A percentile compares a stretch with the other conserved stretches of the same genome.
phyloP scores from a whole-genome alignment of 2,113 vertebrate genomes.

The Phocoena sinus region DNA sequence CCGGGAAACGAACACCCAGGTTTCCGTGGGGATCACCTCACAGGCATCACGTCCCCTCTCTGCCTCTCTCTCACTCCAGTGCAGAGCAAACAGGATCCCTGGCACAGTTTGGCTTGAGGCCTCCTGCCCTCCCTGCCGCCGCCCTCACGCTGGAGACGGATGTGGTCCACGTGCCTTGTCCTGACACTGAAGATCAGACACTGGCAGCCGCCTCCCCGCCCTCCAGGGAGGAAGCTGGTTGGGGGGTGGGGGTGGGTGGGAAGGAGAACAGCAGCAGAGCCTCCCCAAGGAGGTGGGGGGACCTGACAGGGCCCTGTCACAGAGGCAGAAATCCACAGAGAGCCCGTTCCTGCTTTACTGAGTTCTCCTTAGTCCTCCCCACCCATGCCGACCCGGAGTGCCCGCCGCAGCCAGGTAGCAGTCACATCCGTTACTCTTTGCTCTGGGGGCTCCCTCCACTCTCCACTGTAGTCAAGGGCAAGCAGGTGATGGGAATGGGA shows the following conservation, averaged over 20 bases:
- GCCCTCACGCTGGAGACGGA: not conserved
- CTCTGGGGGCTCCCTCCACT: not conserved
- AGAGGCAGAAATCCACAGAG: not conserved
- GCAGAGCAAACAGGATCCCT: not conserved
- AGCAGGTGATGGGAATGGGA: not conserved
- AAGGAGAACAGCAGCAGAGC: not conserved
- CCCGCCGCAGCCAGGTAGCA: not conserved
- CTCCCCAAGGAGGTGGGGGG: not conserved
- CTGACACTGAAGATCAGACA: not conserved
- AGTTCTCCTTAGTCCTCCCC: not conserved
- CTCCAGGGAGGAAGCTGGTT: not conserved
- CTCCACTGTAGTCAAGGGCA: not conserved
- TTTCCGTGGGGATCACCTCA: not conserved
- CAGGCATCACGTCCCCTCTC: rapidly evolving
- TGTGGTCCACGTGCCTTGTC: not conserved
- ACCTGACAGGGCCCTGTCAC: not conserved
- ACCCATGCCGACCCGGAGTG: not conserved
- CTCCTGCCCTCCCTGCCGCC: not conserved
- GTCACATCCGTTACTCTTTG: not conserved
- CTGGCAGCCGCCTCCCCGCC: not conserved
- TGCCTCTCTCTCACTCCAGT: not conserved
- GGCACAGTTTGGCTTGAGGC: not conserved
- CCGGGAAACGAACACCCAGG: not conserved
- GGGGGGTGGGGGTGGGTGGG: no score
- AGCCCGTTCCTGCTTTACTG: not conserved